These are phyloP conservation scores for Varanus komodoensis DNA, from an alignment of 2,113 vertebrate genomes.

Conservation along the genomic window DNA sequence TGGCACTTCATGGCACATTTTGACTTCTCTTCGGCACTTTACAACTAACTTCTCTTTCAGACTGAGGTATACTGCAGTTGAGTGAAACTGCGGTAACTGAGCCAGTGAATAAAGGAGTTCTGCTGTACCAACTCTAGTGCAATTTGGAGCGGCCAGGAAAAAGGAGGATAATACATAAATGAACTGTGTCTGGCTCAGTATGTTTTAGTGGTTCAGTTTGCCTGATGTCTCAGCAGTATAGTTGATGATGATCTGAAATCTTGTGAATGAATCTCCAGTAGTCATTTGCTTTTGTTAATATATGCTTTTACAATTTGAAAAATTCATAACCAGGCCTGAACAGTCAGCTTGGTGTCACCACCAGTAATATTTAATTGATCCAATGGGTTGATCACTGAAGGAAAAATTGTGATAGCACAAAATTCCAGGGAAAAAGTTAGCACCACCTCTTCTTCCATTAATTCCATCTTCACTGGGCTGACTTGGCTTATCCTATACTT, in stretches of 20 bases:
- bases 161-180: too few species aligned
- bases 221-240: neutral
- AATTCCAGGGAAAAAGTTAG: neutral
- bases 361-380: neutral
- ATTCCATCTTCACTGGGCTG: too few species aligned
- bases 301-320: neutral
- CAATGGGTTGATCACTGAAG: neutral
- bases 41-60: too few species aligned
- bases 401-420: neutral
- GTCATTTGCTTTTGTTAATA: neutral
- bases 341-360: neutral
- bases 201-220: neutral
- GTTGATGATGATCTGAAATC: neutral
- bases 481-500: neutral
- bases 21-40: too few species aligned
- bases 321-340: neutral
- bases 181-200: too few species aligned
- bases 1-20: too few species aligned
- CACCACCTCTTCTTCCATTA: neutral
- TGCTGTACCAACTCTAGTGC: too few species aligned
- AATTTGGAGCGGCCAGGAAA: too few species aligned
- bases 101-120: too few species aligned
- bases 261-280: neutral
- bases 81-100: too few species aligned
- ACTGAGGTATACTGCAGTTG: too few species aligned